Evolutionary conservation across 2,797 vertebrate genomes (phyloP), one percentile per base, ranked within the genome.

Genomic region (Chelmon rostratus): DNA sequence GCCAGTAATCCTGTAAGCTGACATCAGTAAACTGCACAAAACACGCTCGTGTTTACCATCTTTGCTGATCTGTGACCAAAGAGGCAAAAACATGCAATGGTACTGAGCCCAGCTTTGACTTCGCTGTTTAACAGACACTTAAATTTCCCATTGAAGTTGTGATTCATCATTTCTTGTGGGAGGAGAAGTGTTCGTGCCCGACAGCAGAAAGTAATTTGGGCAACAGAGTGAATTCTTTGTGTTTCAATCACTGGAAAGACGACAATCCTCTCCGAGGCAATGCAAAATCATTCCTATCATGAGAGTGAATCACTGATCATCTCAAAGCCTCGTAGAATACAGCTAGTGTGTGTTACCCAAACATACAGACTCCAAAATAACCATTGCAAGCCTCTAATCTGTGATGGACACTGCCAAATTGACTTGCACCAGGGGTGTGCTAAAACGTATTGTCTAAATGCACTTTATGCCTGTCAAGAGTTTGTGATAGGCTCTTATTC

Each of bases 101-200:
- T 49, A 19, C 15, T 61, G 53, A 80, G 68, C 58, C 50, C 25
- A 46, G 73, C 58, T 76, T 61, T 65, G 47, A 66, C 59, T 77
- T 33, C 40, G 37, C 69, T 52, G 33, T 62, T 79, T 23, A 37
- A 67, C 8, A 53, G 49, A 71, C 23, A 35, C 61, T 25, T 73
- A 42, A 49, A 44, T 66, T 77, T 63, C 77, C 13, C 50, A 68
- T 66, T 53, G 31, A 77, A 73, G 59, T 50, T 35, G 64, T 56
- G 56, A 72, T 33, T 83, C 52, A 49, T 81, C 19, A 9, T 49
- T 49, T 77, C 33, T 49, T 71, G 57, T 54, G 65, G 73, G 72
- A 58, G 35, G 37, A 57, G 54, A 65, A 73, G 61, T 23, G 58
- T 38, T 82, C n/a, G 21, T 67, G 31, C 21, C 64, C 54, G 65